These are phyloP conservation scores for Etheostoma spectabile DNA, from an alignment of 2,113 vertebrate genomes.

Conservation along the genomic window DNA sequence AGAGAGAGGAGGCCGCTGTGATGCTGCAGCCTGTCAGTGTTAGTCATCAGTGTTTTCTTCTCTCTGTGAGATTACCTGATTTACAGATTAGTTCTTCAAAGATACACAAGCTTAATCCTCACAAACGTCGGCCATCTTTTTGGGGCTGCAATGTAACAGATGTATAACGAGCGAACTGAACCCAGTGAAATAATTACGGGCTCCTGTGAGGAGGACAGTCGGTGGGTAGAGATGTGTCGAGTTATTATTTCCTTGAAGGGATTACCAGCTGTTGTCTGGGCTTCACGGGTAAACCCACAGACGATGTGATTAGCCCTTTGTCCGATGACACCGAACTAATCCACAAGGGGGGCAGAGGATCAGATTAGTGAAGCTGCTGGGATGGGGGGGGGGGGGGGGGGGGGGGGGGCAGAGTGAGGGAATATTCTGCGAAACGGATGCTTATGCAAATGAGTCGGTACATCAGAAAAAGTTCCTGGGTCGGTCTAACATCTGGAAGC, in stretches of 20 bases:
- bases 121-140: neutral
- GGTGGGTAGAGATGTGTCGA: neutral
- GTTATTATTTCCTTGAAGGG: slow-evolving; percentile 7
- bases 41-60: slow-evolving; percentile 22
- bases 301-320: slow-evolving; percentile 55
- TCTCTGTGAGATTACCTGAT: slow-evolving; percentile 40
- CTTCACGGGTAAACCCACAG: slow-evolving; percentile 9
- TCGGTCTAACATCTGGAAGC: neutral
- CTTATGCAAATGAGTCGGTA: neutral
- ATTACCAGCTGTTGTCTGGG: slow-evolving; percentile 43
- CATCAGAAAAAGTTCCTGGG: neutral
- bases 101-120: neutral
- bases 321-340: slow-evolving; percentile 53
- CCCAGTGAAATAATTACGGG: slow-evolving; percentile 14
- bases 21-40: neutral
- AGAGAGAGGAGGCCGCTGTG: neutral
- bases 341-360: slow-evolving; percentile 33
- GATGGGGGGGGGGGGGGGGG: neutral
- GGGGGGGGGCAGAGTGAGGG: slow-evolving; percentile 25
- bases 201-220: neutral
- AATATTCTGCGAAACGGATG: slow-evolving; percentile 17
- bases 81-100: slow-evolving; percentile 48
- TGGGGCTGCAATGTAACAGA: neutral
- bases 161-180: neutral
- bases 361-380: slow-evolving; percentile 38